These are phyloP conservation scores for Goniozus legneri DNA, from an alignment of 1,140 invertebrate species.

Conservation along the genomic window DNA sequence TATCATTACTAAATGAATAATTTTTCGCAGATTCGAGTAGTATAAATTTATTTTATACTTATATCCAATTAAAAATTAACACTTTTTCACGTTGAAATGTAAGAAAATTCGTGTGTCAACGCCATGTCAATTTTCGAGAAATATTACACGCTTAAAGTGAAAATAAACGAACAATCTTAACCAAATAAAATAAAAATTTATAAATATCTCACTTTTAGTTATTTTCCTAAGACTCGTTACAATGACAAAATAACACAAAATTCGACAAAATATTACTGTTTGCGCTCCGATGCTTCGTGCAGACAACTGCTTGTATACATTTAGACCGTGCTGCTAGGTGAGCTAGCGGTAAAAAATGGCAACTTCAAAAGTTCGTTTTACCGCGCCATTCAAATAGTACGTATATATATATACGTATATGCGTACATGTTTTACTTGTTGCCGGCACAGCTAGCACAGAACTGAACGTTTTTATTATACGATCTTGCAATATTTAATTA, in stretches of 20 bases:
- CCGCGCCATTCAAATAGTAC: too few relatives aligned
- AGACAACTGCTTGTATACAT: conserved; percentile 36
- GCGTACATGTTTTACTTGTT: not conserved
- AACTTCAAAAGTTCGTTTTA: not conserved
- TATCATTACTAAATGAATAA: too few relatives aligned
- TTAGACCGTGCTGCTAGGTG: conserved; percentile 20
- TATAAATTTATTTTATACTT: too few relatives aligned
- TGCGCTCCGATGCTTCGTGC: conserved; percentile 26
- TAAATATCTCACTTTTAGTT: too few relatives aligned
- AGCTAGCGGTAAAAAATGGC: not conserved
- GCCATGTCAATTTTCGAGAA: conserved; percentile 27
- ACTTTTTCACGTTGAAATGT: too few relatives aligned
- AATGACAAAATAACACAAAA: conserved; percentile 12
- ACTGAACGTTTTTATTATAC: not conserved
- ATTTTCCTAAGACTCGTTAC: too few relatives aligned
- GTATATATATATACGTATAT: not conserved
- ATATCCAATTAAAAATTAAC: too few relatives aligned
- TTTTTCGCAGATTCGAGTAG: too few relatives aligned
- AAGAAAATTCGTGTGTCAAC: conserved; percentile 23
- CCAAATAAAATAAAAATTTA: conserved; percentile 11
- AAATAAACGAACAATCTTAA: conserved; percentile 27
- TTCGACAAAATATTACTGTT: conserved; percentile 15
- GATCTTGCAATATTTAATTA: not conserved
- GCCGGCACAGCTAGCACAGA: not conserved
- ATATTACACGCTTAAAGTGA: conserved; percentile 18